Percentiles rank a stretch among this genome's conserved stretches.
Conservation (phyloP, 2,797 vertebrate genomes). For the Scyliorhinus canicula region DNA sequence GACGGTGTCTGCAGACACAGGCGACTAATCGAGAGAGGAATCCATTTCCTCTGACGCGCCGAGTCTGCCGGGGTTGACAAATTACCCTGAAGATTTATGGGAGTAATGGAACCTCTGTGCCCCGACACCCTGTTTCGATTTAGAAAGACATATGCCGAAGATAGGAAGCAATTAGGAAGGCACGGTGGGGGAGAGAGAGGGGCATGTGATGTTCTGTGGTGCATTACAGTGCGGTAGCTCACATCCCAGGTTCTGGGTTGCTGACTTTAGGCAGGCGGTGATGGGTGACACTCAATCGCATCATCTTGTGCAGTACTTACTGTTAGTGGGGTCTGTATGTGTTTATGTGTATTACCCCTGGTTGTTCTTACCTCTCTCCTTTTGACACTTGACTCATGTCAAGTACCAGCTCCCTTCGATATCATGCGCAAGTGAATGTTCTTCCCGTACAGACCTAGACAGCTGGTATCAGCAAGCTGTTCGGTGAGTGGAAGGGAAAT, state of each 20-base stretch:
- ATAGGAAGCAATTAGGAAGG: slow-evolving; percentile 39
- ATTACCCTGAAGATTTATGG: slow-evolving; percentile 37
- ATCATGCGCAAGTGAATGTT: neutral
- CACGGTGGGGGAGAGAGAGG: slow-evolving; percentile 41
- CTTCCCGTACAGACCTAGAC: neutral
- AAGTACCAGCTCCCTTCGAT: neutral
- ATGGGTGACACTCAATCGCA: neutral
- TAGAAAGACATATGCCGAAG: neutral
- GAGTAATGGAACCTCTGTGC: slow-evolving; percentile 8
- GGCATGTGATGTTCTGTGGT: slow-evolving; percentile 45
- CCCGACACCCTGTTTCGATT: slow-evolving; percentile 31
- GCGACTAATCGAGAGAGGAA: slow-evolving; percentile 40
- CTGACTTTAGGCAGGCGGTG: neutral
- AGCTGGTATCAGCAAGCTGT: neutral
- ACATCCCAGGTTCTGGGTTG: slow-evolving; percentile 8
- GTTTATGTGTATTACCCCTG: neutral
- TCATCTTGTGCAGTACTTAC: neutral
- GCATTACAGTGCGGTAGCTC: neutral
- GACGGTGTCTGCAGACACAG: slow-evolving; percentile 29
- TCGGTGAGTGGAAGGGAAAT: neutral
- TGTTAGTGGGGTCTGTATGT: neutral
- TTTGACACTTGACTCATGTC: neutral
- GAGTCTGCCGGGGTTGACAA: slow-evolving; percentile 32
- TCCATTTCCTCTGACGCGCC: slow-evolving; percentile 35
- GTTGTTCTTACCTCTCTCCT: neutral